Evolutionary conservation across 2,888 invertebrate genomes (phyloP), one percentile per base, ranked within the genome.

Genomic region (Megalurothrips usitatus): DNA sequence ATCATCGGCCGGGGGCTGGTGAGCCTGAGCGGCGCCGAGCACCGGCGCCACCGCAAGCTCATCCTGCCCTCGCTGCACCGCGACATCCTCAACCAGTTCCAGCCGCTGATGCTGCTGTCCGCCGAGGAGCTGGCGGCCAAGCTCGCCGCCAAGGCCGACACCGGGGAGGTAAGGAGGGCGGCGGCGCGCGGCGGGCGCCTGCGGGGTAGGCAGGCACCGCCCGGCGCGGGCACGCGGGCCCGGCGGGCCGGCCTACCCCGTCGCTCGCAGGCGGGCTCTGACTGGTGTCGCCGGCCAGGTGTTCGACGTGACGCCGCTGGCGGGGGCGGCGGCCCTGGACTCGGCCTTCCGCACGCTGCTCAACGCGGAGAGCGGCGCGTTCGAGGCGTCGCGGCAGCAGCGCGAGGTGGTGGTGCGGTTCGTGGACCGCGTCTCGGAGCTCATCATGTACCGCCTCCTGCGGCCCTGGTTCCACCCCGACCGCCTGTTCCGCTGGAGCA

Each of bases 11-110:
- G 26, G 23, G 68, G 68, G 23, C 23, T 75, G 68, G 23, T 26
- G 11, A 8, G 10, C 23, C 68, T 75, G 8, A 75, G 23, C 68
- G 68, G 68, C 68, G 12, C 68, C 68, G 68, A 75, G 68, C 68
- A 75, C 68, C 68, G 68, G 23, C 68, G 68, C 26, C 68, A 75
- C 68, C 68, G 68, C 26, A 75, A 75, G 68, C 23, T 75, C 23
- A 23, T 75, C 68, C 68, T 75, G 68, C 68, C 68, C 23, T 26
- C 26, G 68, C 68, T 75, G 68, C 68, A 75, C 26, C 68, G 68
- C 68, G 68, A 75, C 23, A 26, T 75, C 23, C 23, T 75, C 68
- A 26, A 8, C 68, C 23, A 75, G 68, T 75, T 75, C 68, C 68
- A 75, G 68, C 68, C 68, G 23, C 68, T 75, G 11, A 75, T 75